Evolutionary conservation across 30 jellyfish, hydroid and myxozoan genomes (phyloP), one percentile per base, ranked within the genome.

Genomic region (Clytia hemisphaerica): DNA sequence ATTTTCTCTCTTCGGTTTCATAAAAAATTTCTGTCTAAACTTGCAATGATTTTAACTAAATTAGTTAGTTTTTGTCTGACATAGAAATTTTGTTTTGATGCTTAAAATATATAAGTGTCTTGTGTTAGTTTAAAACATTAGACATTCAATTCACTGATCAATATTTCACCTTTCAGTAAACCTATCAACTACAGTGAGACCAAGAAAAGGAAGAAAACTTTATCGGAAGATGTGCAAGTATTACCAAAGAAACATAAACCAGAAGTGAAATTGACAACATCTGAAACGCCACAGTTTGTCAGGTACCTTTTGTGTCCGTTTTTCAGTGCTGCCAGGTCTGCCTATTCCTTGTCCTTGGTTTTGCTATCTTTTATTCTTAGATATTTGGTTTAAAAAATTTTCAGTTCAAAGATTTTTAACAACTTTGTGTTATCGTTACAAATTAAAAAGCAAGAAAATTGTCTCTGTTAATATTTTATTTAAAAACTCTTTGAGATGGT

Each of bases 211-310:
- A 65, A 65, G 34, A 65, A 31, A 18, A 37, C 63, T 26, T 65
- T 48, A 25, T 24, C 67, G n/a, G 18, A 31, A 37, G 63, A 36
- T 10, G 22, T 45, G 16, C 9, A 30, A 37, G 28, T 22, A 37
- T 18, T 6, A 5, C 61, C 32, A 34, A 80, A 80, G 67, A 88
- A 79, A 57, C 68, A 80, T 9, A 80, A 71, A 34, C 24, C 74
- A 62, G 94, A 73, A 21, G 51, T 76, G 59, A 84, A 84, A 45
- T 27, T 84, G 1, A 77, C 92, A 7, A 80, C 80, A 76, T 92
- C 97, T 55, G 76, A 73, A n/a, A 88, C 97, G 1, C 97, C 97
- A 47, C 67, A 91, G 6, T 54, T 88, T 44, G 32, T 88, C 33
- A 88, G 94, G 97, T 88, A 19, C 37, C 15, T 30, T 4, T n/a